Evolutionary conservation across 2,888 invertebrate species (phyloP).

Genomic region (Sthenelais limicola): DNA sequence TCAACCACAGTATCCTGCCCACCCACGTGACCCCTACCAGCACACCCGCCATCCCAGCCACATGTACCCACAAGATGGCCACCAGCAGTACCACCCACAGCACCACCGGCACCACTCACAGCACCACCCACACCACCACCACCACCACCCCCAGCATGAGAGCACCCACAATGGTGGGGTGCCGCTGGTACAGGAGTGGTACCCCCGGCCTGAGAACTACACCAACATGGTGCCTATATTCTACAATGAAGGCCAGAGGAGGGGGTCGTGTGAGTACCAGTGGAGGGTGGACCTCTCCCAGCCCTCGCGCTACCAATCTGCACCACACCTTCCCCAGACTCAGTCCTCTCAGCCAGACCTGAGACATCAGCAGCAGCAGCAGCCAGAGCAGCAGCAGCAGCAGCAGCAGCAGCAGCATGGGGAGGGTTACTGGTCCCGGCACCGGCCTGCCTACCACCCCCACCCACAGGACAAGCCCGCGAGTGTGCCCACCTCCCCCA

Average conservation of each 20-base stretch:
- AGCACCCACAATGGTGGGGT: too few species aligned
- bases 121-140: background rate
- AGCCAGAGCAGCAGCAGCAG: background rate
- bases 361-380: slow-evolving; percentile 2
- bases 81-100: background rate
- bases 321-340: too few species aligned
- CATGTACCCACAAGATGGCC: slow-evolving; percentile 13
- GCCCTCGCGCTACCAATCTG: background rate
- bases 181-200: background rate
- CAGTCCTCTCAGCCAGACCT: too few species aligned
- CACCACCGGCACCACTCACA: background rate
- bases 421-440: slow-evolving; percentile 12
- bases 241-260: background rate
- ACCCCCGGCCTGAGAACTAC: background rate
- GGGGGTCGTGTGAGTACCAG: background rate
- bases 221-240: background rate
- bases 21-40: too few species aligned
- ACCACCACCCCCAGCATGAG: background rate
- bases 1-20: too few species aligned
- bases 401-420: background rate
- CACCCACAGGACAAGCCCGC: background rate
- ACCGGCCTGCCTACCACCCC: background rate
- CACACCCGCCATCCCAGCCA: too few species aligned
- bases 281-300: background rate
- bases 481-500: slow-evolving; percentile 22